Evolutionary conservation across 1,140 invertebrate species (phyloP), one percentile per base, ranked within the genome.

Genomic region (Nomia melanderi): DNA sequence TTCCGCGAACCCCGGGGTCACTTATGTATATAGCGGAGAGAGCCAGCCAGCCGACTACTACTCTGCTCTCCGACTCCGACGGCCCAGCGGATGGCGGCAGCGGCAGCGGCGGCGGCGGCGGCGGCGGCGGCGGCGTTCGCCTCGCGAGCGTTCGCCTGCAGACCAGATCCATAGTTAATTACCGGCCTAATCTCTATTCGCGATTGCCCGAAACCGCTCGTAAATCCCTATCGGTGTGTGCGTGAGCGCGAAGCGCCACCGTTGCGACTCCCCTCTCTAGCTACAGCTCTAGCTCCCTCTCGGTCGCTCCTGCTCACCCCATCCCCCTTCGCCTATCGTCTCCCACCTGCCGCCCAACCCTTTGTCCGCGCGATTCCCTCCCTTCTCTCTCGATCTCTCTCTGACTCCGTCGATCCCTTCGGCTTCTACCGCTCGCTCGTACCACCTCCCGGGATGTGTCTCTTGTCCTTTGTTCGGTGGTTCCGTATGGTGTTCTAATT

Each of bases 91-190:
- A n/a, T n/a, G n/a, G n/a, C n/a, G n/a, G n/a, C n/a, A n/a, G n/a
- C n/a, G n/a, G n/a, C n/a, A n/a, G n/a, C n/a, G n/a, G n/a, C n/a
- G n/a, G n/a, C n/a, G n/a, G n/a, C n/a, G n/a, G n/a, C n/a, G n/a
- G n/a, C n/a, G n/a, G n/a, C n/a, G n/a, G n/a, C n/a, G n/a, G n/a
- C n/a, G n/a, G 82, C 77, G 84, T 44, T 81, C 79, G 83, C 71
- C 83, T 90, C 88, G 89, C 89, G 89, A 87, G 85, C 86, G n/a
- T n/a, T 87, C 87, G 85, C 88, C 80, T 86, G 87, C 86, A 88
- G 87, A 90, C 90, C 88, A 91, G 90, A 91, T 92, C 91, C 90
- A 92, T 92, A 92, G 91, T 91, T 92, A 92, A 92, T 92, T 92
- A 92, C 91, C 91, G 88, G 89, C 89, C 91, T 92, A 92, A 92